Evolutionary conservation across 2,113 vertebrate species (phyloP).

Genomic region (Catharus bicknelli): DNA sequence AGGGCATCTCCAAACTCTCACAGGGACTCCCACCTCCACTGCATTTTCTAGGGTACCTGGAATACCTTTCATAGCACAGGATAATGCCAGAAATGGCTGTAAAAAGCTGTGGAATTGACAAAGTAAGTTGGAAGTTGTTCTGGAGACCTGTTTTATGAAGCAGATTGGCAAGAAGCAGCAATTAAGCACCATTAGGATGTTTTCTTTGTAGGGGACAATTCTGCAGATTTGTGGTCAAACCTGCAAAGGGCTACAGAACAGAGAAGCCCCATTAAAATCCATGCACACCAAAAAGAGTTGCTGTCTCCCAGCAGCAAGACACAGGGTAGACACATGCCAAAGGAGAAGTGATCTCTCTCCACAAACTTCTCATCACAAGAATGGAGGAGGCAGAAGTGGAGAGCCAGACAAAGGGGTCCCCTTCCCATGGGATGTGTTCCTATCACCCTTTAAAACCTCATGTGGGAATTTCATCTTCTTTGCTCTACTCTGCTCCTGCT

Average conservation of each 20-base stretch:
- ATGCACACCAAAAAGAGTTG: background rate
- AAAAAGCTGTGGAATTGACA: background rate
- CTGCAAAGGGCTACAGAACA: background rate
- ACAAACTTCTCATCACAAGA: background rate
- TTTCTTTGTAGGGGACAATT: background rate
- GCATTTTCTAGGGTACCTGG: background rate
- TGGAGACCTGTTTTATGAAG: background rate
- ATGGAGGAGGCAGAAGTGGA: background rate
- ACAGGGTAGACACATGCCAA: rapidly evolving
- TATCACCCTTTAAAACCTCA: background rate
- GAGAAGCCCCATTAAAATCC: background rate
- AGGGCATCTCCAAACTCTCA: background rate
- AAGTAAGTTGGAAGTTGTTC: background rate
- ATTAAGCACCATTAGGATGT: rapidly evolving
- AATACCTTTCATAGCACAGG: background rate
- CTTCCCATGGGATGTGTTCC: rapidly evolving
- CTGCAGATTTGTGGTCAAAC: background rate
- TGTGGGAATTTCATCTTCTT: background rate
- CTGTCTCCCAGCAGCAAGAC: background rate
- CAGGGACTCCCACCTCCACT: rapidly evolving
- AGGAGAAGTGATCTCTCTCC: background rate
- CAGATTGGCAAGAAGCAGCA: background rate
- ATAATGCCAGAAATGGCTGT: background rate
- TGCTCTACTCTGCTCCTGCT: background rate
- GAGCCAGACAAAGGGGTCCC: background rate